Evolutionary conservation across 2,113 vertebrate genomes (phyloP).

Genomic region (Antechinus stuartii): DNA sequence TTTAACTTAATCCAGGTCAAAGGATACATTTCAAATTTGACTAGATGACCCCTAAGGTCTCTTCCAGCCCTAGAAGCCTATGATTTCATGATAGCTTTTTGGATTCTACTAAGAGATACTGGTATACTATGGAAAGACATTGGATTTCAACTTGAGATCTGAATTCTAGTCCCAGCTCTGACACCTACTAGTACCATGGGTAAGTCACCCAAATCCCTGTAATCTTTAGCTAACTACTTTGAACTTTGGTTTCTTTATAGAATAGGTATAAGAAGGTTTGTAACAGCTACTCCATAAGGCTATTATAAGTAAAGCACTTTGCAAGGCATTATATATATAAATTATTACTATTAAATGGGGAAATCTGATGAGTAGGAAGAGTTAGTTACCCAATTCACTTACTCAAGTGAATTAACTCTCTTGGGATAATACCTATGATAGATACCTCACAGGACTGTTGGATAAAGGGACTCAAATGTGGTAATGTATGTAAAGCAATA

Average conservation of each 20-base stretch:
- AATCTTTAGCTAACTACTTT: background rate
- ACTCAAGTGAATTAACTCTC: background rate
- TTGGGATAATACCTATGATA: background rate
- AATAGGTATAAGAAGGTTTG: background rate
- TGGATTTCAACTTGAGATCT: background rate
- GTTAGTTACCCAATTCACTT: background rate
- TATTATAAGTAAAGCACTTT: background rate
- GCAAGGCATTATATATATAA: background rate
- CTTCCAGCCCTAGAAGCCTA: background rate
- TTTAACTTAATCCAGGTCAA: background rate
- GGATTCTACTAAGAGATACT: background rate
- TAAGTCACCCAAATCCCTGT: background rate
- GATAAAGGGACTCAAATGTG: background rate
- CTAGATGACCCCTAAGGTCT: background rate
- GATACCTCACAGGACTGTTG: background rate
- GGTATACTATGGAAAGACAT: background rate
- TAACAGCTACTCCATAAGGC: background rate
- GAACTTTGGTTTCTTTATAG: background rate
- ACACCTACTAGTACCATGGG: background rate
- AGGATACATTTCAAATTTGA: background rate
- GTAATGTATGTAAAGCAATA: background rate
- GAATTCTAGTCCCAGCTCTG: background rate
- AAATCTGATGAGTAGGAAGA: background rate
- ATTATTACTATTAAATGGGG: background rate
- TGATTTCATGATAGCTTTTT: background rate